Base-by-base conservation (phyloP, 2,888 invertebrate species). In the Andrena bicolor region DNA sequence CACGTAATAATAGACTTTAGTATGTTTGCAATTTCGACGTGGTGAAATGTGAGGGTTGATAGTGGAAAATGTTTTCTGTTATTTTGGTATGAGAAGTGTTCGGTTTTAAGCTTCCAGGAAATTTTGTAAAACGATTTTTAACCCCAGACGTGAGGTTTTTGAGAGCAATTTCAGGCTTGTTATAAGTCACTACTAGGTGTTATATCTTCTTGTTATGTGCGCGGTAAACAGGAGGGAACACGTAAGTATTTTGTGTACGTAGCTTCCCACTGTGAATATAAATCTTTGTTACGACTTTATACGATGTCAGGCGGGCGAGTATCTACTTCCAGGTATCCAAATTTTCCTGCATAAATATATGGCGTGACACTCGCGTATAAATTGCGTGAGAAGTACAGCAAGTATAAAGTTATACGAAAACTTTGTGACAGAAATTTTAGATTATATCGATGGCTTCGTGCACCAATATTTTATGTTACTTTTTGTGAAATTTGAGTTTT, bases 281-380 rank as follows among this genome's bases (percentile, higher is more conserved):
- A 80, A 80, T 80, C 76, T 76, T 71, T 66, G 70, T 76, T 80
- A 76, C 60, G 64, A 76, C 58, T 64, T 75, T 48, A 51, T 66
- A 71, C 48, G 64, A 48, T 60, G 65, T 60, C 41, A 30, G 58
- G 10, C 20, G 32, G 32, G 28, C 23, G 23, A 28, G 35, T 32
- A 41, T 41, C 53, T 61, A 30, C 53, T 69, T 56, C 63, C 48
- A 28, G 32, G 30, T 58, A 69, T 28, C 60, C 69, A 30, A 80
- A 76, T 65, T 80, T 70, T 76, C 30, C 70, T 26, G 26, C 64
- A 53, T 69, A 65, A 65, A 70, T 78, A 66, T 13, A 41, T 20
- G 16, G 1, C 30, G 20, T 10, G 53, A n/a, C n/a, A 58, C 20
- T 30, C 20, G 30, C 23, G 28, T 35, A 60, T 79, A 79, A 75